These are phyloP conservation scores for Leptodactylus fuscus DNA, from an alignment of 2,113 vertebrate genomes.

Conservation along the genomic window DNA sequence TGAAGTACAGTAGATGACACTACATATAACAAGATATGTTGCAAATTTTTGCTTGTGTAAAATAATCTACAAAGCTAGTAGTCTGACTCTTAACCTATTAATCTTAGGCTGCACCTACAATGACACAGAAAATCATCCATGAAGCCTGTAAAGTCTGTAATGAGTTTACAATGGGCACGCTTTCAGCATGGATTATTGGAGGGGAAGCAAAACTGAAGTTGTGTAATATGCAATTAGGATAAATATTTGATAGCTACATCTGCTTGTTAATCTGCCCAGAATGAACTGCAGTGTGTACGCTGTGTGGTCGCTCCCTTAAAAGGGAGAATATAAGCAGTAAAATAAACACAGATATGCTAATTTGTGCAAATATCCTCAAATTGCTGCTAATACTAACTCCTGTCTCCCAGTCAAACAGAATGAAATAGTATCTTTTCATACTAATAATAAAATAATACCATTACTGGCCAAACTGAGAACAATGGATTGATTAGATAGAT, in stretches of 20 bases:
- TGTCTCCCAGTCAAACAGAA: neutral
- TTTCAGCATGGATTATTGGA: neutral
- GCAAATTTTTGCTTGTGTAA: too few relatives aligned
- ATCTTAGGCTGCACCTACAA: neutral
- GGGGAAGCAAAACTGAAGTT: neutral
- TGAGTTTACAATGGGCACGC: neutral
- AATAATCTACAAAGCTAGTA: too few relatives aligned
- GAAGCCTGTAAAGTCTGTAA: neutral
- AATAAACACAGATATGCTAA: neutral
- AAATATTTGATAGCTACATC: conserved; percentile 31
- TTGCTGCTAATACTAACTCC: neutral
- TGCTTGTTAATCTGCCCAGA: conserved; percentile 19
- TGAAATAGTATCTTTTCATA: neutral
- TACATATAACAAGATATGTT: too few relatives aligned
- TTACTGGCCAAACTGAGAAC: too few relatives aligned
- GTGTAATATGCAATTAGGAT: conserved; percentile 11
- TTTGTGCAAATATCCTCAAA: neutral
- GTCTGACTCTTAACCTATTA: neutral
- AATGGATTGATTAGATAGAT: too few relatives aligned
- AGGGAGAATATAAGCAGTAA: neutral
- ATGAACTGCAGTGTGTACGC: neutral
- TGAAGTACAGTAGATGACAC: too few relatives aligned
- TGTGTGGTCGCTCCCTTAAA: neutral
- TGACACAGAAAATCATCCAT: neutral
- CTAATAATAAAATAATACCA: neutral